Conservation (phyloP, 2,113 vertebrate genomes). For the Protomyctophum bolini region DNA sequence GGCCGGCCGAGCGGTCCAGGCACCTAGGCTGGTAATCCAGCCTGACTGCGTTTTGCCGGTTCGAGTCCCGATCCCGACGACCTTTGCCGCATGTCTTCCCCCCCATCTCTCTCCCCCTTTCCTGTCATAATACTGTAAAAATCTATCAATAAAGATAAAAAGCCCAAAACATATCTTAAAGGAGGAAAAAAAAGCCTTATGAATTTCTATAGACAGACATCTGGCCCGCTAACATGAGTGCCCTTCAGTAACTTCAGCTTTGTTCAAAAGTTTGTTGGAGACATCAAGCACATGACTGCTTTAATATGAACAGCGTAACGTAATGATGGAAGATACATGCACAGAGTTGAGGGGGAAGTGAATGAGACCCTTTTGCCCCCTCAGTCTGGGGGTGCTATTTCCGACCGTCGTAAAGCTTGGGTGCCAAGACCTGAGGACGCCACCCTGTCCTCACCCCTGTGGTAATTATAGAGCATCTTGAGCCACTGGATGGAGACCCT, state of each 20-base stretch:
- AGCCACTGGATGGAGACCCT: conserved; percentile 44
- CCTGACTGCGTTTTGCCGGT: no score
- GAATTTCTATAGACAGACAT: neutral
- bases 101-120: neutral
- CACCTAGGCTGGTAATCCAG: no score
- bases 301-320: neutral
- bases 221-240: neutral
- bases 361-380: conserved; percentile 38
- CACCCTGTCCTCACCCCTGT: conserved; percentile 73
- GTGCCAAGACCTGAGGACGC: conserved; percentile 77
- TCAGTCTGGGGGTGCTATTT: conserved; percentile 71
- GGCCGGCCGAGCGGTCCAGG: no score
- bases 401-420: conserved; percentile 71
- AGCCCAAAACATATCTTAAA: neutral
- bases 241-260: neutral
- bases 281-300: neutral
- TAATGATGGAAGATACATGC: neutral
- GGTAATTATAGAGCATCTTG: conserved; percentile 77
- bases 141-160: neutral
- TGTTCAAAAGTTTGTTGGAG: neutral
- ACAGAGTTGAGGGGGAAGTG: conserved; percentile 17
- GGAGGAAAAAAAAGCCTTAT: neutral
- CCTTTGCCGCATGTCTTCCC: neutral
- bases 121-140: neutral
- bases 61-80: no score